Base-by-base conservation (phyloP, 2,113 vertebrate genomes). In the Gallinago undulata region DNA sequence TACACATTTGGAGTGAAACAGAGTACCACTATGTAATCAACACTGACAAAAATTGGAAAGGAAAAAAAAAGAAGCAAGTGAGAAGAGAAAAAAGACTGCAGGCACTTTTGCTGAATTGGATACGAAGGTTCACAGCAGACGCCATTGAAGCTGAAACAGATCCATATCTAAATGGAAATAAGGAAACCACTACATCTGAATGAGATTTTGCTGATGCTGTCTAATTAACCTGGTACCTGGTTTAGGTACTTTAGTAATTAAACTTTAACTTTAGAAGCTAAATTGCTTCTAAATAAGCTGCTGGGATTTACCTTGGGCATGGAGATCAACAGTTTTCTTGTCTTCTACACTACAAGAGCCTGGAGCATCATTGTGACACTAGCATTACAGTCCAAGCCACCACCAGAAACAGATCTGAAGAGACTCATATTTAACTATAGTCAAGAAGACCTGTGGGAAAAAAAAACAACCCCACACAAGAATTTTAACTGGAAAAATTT, bases 191-290 rank as follows among this genome's bases (percentile, higher is more conserved):
- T 83, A 55, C 73, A 67, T 74, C 67, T 95, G 87, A 94, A 90
- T 94, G 72, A 86, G 92, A 90, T 94, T 94, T 96, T 96, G 91
- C 94, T 96, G 96, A 95, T 96, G 63, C 55, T 76, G 53, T 87
- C 77, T 95, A 93, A 96, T 95, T 94, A 96, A 95, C 82, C 85
- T 47, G 82, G 84, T 95, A 80, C 93, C 87, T 59, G 53, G 59
- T 91, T 95, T 67, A 87, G 89, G 70, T 92, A 85, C 74, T 94
- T 91, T 50, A 87, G 75, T 85, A 89, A 96, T 94, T 95, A 95
- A 95, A 94, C 51, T 81, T 97, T 91, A 94, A 94, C 87, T 93
- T 92, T 82, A 82, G 74, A 83, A 88, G 63, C 2, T 59, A 85
- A 87, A 97, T 88, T 94, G 67, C 50, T 91, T 83, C 75, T 86